phyloP scores from a whole-genome alignment of 2,797 vertebrate species.

The Hipposideros larvatus region DNA sequence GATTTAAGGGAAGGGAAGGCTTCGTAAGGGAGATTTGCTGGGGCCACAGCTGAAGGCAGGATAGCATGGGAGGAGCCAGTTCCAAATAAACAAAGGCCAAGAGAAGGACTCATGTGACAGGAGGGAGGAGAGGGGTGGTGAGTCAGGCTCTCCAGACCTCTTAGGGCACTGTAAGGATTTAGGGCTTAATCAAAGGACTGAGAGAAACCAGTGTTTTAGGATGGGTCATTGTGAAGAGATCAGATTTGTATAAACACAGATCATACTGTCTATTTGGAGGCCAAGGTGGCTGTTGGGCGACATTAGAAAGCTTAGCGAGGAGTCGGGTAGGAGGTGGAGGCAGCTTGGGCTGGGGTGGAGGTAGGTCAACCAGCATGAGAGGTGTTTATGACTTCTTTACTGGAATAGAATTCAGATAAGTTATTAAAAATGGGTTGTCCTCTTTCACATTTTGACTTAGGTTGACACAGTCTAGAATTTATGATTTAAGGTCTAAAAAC shows the following conservation, averaged over 20 bases:
- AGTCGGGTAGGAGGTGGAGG: neutral
- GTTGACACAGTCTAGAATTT: neutral
- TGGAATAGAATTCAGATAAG: neutral
- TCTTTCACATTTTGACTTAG: neutral
- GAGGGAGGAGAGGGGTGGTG: neutral
- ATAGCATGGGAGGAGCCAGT: neutral
- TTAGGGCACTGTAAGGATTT: neutral
- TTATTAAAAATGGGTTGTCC: neutral
- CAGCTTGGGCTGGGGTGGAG: neutral
- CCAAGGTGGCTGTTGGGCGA: neutral
- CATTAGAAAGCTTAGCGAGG: neutral
- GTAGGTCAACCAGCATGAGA: neutral
- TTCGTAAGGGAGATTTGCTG: neutral
- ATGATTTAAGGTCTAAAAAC: neutral
- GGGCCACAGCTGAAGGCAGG: neutral
- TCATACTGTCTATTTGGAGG: neutral
- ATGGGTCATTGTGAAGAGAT: neutral
- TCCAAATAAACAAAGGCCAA: neutral
- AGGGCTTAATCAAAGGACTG: neutral
- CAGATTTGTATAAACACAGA: neutral
- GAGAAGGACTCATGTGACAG: neutral
- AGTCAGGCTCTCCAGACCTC: neutral
- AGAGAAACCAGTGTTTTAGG: neutral
- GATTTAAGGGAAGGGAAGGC: neutral
- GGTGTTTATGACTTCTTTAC: neutral